Evolutionary conservation across 2,113 vertebrate species (phyloP), one percentile per base, ranked within the genome.

Genomic region (Clarias macrocephalus): DNA sequence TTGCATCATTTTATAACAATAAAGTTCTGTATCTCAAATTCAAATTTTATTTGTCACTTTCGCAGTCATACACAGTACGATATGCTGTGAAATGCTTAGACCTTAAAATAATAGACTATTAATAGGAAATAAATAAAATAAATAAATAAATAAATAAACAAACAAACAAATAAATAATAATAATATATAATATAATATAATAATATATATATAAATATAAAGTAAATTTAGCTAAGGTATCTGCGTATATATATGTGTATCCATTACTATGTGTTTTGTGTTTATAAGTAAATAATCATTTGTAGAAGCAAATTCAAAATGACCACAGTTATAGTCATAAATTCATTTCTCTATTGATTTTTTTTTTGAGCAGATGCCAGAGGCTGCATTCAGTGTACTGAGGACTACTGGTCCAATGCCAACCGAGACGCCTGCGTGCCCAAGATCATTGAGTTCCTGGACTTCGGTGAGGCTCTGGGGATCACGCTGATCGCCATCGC

Each of bases 391-490:
- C 65, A 93, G 37, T 96, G 96, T 42, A 75, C 23, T 19, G 94
- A 94, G n/a, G 96, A 97, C 65, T 92, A 95, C 88, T 96, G 96
- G 96, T 96, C 96, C 85, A 96, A 97, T 52, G 83, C 89, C 0
- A 93, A 94, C 30, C 96, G 93, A 59, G 95, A 94, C 0, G 25
- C 93, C 84, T 96, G 96, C 60, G 89, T 96, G 3, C 93, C 93
- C 25, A 96, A 97, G 87, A 94, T 94, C 85, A 96, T 97, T 16
- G 96, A 97, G 91, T 97, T 95, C 90, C 93, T 97, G 54, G 95
- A 93, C 82, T 97, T 96, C 8, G 90, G 94, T 15, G 96, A 97
- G 84, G 93, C 96, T 1, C 91, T 97, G 88, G 96, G 96, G 3
- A 96, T 96, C 88, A 95, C 94, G 0, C 91, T 97, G 72, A 96